A percentile compares a stretch with the other conserved stretches of the same genome.
Evolutionary conservation across 2,113 vertebrate species (phyloP).

Genomic region (Periophthalmus modestus): DNA sequence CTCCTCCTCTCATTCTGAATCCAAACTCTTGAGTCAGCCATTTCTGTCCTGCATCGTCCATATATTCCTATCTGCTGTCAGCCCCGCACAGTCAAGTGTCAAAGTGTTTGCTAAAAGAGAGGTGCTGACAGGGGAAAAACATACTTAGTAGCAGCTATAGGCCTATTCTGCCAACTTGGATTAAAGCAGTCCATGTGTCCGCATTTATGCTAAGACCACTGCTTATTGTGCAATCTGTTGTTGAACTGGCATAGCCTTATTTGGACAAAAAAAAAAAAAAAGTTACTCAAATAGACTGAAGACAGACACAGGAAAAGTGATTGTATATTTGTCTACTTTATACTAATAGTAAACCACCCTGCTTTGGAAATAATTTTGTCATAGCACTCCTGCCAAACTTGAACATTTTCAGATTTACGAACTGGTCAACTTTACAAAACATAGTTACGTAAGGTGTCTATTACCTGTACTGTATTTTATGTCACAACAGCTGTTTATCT

Average conservation of each 20-base stretch:
- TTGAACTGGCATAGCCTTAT: constrained; percentile 52
- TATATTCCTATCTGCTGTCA: constrained; percentile 40
- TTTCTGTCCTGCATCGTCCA: constrained; percentile 34
- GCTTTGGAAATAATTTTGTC: background rate
- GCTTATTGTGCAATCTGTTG: constrained; percentile 52
- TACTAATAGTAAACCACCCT: background rate
- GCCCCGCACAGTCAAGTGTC: constrained; percentile 35
- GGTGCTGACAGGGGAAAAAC: constrained; percentile 34
- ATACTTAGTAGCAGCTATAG: constrained; percentile 13
- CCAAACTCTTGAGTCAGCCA: constrained; percentile 38
- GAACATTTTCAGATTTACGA: too few species aligned
- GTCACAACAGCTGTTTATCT: background rate
- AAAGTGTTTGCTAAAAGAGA: constrained; percentile 48
- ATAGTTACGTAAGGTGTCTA: too few species aligned
- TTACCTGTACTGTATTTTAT: too few species aligned
- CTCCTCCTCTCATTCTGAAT: constrained; percentile 25
- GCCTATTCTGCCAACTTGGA: constrained; percentile 13
- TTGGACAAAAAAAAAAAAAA: constrained; percentile 18
- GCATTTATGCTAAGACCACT: constrained; percentile 22
- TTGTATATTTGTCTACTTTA: background rate
- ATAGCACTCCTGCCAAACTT: too few species aligned
- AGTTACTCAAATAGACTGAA: constrained; percentile 21
- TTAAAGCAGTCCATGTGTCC: background rate
- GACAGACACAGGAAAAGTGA: background rate
- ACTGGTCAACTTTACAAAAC: too few species aligned